Conservation (phyloP, 30 jellyfish, hydroid and myxozoan species). For the Catostylus mosaicus region DNA sequence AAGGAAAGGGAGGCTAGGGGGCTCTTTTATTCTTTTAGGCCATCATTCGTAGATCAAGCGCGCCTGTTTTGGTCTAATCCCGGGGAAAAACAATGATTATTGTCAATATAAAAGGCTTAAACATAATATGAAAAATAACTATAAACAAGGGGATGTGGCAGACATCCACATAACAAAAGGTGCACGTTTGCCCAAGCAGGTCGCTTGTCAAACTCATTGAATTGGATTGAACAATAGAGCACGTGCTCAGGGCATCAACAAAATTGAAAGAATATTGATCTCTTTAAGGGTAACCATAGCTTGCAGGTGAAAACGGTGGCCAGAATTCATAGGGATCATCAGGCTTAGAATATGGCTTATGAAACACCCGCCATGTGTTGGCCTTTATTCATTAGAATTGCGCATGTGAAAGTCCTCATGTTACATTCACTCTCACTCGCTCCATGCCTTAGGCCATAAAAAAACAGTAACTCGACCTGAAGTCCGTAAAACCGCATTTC, state of each 20-base stretch:
- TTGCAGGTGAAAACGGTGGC: constrained; percentile 76
- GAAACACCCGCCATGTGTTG: constrained; percentile 42
- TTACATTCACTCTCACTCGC: not conserved
- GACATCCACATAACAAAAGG: constrained; percentile 16
- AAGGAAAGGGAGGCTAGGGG: too few relatives aligned
- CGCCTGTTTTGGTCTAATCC: too few relatives aligned
- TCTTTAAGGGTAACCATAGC: constrained; percentile 68
- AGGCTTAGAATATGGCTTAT: not conserved
- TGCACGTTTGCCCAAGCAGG: constrained; percentile 61
- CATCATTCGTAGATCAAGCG: too few relatives aligned
- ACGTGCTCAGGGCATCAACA: constrained; percentile 65
- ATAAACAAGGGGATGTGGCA: not conserved
- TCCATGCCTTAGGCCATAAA: not conserved
- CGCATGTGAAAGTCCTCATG: not conserved
- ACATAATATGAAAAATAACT: not conserved
- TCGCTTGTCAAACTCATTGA: constrained; percentile 32
- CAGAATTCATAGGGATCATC: constrained; percentile 41
- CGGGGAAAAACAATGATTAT: too few relatives aligned
- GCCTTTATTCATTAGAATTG: not conserved
- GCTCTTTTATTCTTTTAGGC: too few relatives aligned
- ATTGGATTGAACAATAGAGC: constrained; percentile 52
- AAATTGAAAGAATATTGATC: constrained; percentile 61
- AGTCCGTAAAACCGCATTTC: not conserved
- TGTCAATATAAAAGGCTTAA: not conserved
- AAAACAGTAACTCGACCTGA: not conserved